These are phyloP conservation scores for Hypsopygia costalis DNA, from an alignment of 2,888 invertebrate species.

Conservation along the genomic window DNA sequence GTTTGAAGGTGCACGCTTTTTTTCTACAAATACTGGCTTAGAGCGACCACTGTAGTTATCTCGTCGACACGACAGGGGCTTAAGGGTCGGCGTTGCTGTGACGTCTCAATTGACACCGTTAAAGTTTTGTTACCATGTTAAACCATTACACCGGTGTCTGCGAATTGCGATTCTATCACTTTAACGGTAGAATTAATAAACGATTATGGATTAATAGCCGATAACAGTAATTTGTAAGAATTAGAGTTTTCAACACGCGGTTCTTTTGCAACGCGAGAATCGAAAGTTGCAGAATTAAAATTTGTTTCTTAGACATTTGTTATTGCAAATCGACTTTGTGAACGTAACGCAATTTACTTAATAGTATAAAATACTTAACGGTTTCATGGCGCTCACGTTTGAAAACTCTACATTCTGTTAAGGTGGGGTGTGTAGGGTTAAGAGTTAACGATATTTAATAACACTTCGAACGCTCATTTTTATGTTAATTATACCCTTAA, in stretches of 20 bases:
- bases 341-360: constrained; percentile 13
- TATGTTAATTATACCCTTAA: constrained; percentile 32
- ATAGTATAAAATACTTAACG: constrained; percentile 11
- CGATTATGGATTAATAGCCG: constrained; percentile 24
- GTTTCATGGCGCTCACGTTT: constrained; percentile 18
- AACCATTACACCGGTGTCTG: neutral
- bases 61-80: constrained; percentile 37
- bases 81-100: constrained; percentile 36
- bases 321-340: constrained; percentile 12
- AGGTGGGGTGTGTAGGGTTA: constrained; percentile 39
- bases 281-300: neutral
- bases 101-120: constrained; percentile 27
- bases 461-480: constrained; percentile 44
- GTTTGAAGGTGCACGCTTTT: too few relatives aligned
- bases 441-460: constrained; percentile 43
- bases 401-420: constrained; percentile 35
- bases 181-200: constrained; percentile 31
- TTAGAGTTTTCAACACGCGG: constrained; percentile 36
- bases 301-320: constrained; percentile 13
- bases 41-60: too few relatives aligned
- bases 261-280: constrained; percentile 21
- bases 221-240: constrained; percentile 26
- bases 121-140: neutral
- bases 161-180: neutral
- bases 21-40: too few relatives aligned